Base-by-base conservation (phyloP, 2,797 vertebrate species). In the Sebastes matsubarae region DNA sequence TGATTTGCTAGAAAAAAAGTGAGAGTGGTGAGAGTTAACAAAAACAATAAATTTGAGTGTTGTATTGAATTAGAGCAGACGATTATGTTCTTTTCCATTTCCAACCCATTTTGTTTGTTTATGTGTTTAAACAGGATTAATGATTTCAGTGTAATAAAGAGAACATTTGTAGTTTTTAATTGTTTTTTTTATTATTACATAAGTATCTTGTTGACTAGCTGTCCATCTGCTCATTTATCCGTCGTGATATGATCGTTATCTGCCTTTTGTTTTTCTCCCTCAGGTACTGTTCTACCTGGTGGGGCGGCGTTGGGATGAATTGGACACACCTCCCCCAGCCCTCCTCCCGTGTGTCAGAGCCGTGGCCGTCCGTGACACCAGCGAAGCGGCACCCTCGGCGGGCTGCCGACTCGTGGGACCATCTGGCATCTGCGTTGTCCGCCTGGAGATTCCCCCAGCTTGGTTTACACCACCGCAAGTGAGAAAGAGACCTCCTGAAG, bases 361-460 rank as follows among this genome's bases (percentile, higher is more conserved):
- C 83, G 80, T 96, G 22, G 98, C 96, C 46, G 86, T 97, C 79
- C 96, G 97, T 0, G 97, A 98, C 92, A 92, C 94, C 3, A 90
- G 91, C 42, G 97, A 98, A 52, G 93, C 95, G 72, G 94, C 96
- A 0, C 91, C 95, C 22, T 96, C 94, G 1, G 95, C 96, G 25
- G 95, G 96, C 87, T 99, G 98, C 65, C 95, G 96, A 11, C 93
- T 99, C 79, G 86, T 95, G 75, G 97, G 98, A 61, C 91, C 50
- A 93, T 94, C 79, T 3, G 98, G 98, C 55, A 95, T 99, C 90
- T 99, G 98, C n/a, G 97, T 99, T n/a, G 97, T 96, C 0, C 97
- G 97, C 87, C 86, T 99, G 93, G 97, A 97, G 81, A 94, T 99
- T 61, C 96, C 97, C 27, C 92, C 96, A 0, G 94, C 94, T 90